phyloP scores from a whole-genome alignment of 2,888 invertebrate species.

The Sinhomidia bicolor region DNA sequence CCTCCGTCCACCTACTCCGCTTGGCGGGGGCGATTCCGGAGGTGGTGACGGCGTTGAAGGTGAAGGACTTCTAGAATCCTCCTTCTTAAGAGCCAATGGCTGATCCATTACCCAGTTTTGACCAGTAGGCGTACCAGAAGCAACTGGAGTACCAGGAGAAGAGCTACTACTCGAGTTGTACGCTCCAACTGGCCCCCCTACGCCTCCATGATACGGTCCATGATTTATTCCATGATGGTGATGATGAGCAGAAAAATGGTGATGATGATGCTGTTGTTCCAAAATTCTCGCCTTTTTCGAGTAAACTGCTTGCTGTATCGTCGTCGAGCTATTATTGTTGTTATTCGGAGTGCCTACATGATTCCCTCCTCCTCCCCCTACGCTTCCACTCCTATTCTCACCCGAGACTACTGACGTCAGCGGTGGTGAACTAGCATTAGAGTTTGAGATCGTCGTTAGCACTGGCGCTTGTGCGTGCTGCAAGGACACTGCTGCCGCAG shows the following conservation, averaged over 20 bases:
- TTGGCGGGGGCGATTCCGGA: slow-evolving; percentile 59
- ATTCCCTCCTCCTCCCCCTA: neutral
- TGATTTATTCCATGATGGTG: slow-evolving; percentile 36
- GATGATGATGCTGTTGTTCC: slow-evolving; percentile 71
- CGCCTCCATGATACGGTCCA: slow-evolving; percentile 26
- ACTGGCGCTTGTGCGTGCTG: slow-evolving; percentile 47
- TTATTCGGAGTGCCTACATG: slow-evolving; percentile 5
- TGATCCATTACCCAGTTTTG: slow-evolving; percentile 48
- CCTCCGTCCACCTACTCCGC: slow-evolving; percentile 15
- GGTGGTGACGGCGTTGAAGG: slow-evolving; percentile 68
- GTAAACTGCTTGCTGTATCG: slow-evolving; percentile 70
- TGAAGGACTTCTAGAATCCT: slow-evolving; percentile 60
- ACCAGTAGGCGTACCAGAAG: slow-evolving; percentile 36
- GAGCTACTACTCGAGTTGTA: slow-evolving; percentile 57
- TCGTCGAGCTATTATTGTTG: slow-evolving; percentile 21
- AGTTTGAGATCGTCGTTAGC: slow-evolving; percentile 67
- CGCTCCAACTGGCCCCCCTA: slow-evolving; percentile 39
- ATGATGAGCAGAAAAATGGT: slow-evolving; percentile 47
- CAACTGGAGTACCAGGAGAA: slow-evolving; percentile 56
- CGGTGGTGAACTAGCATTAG: slow-evolving; percentile 68
- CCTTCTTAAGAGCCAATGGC: slow-evolving; percentile 66
- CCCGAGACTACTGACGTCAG: slow-evolving; percentile 34
- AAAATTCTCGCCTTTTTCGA: slow-evolving; percentile 79
- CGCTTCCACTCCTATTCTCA: slow-evolving; percentile 15
- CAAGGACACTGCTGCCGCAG: slow-evolving; percentile 43